Evolutionary conservation across 1,140 invertebrate species (phyloP), one percentile per base, ranked within the genome.

Genomic region (Drosophila dunni): DNA sequence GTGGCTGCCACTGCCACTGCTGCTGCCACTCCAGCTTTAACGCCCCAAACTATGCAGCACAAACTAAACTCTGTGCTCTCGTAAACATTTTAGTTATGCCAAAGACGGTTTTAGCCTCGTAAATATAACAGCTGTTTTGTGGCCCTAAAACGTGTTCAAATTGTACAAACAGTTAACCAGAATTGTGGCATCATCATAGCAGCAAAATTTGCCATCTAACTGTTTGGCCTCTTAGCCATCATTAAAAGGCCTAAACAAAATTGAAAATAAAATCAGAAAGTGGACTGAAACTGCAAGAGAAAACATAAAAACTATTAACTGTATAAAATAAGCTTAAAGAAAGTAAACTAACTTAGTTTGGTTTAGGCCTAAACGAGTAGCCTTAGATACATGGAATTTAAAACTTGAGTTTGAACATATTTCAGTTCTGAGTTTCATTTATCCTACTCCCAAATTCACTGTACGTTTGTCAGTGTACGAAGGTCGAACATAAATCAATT

Each of bases 21-120:
- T 4, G 6, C 24, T 29, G 3, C 24, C 0, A 20, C 17, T 20
- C 17, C 34, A 17, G 53, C 42, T 58, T 46, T 15, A 48, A 51
- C 48, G 63, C 69, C 69, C 45, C 33, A 42, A 66, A 72, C 63
- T 72, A 72, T 67, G 69, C 69, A 44, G 50, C 51, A 40, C 24
- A 33, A 65, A 51, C 54, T 42, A 42, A 42, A 42, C 40, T 42
- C 6, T 13, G 36, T 7, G 24, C 11, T 44, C 63, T 44, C 63
- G 66, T 66, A 51, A 67, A 60, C 33, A 56, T 29, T 66, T 71
- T 44, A 15, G 10, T 50, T 33, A 57, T 48, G 51, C 51, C 33
- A 11, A 56, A 61, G 34, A 36, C 46, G 3, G 11, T 53, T 44
- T 42, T 34, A 29, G 44, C 15, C 29, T 58, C 36, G 38, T 67